Evolutionary conservation across 2,113 vertebrate genomes (phyloP).

Genomic region (Pholis gunnellus): DNA sequence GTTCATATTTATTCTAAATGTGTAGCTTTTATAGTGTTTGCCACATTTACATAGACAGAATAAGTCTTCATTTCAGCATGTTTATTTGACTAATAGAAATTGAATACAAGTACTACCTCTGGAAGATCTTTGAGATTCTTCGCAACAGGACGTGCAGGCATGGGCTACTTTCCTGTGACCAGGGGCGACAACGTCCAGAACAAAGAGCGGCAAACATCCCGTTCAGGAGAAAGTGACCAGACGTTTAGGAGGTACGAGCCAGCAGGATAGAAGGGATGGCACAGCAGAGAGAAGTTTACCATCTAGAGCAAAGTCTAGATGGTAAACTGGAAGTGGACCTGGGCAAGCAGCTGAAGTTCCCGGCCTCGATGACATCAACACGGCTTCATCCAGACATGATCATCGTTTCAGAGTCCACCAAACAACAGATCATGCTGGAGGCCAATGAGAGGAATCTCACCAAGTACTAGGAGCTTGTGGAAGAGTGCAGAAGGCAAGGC

Average conservation of each 20-base stretch:
- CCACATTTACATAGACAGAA: not conserved
- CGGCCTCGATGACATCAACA: not conserved
- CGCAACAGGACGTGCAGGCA: no score
- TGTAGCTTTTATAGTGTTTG: not conserved
- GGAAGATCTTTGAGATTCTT: not conserved
- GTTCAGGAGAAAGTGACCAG: no score
- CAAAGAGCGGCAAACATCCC: no score
- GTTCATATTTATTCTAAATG: not conserved
- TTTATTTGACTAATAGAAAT: not conserved
- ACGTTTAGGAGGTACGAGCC: no score
- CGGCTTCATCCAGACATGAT: not conserved
- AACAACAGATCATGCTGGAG: not conserved
- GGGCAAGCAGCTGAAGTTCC: not conserved
- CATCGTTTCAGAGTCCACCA: not conserved
- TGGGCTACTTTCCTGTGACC: no score
- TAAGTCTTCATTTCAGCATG: not conserved
- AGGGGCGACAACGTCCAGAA: no score
- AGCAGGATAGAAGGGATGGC: no score
- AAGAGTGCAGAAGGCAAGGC: not conserved
- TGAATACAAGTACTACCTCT: not conserved
- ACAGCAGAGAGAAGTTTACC: no score
- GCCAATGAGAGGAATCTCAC: not conserved
- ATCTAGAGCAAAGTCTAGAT: not conserved
- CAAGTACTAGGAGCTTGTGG: not conserved
- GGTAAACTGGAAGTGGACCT: not conserved